These are phyloP conservation scores for Tinamus guttatus DNA, from an alignment of 2,113 vertebrate species.

Conservation along the genomic window DNA sequence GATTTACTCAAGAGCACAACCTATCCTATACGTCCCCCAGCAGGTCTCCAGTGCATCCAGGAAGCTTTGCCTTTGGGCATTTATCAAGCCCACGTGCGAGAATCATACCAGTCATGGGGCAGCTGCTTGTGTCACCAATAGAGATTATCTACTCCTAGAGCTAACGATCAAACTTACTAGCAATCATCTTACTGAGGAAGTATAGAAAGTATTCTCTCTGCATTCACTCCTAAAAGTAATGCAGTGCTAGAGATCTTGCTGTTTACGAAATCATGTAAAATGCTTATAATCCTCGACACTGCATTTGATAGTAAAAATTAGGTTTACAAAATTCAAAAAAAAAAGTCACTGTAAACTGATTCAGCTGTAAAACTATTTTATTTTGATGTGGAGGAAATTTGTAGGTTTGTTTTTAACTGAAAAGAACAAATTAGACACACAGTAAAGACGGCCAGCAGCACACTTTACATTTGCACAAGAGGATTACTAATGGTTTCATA, in stretches of 20 bases:
- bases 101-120: not conserved
- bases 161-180: not conserved
- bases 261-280: not conserved
- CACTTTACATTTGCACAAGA: not conserved
- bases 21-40: not conserved
- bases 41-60: not conserved
- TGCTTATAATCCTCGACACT: not conserved
- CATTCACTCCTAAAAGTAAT: not conserved
- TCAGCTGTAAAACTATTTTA: not conserved
- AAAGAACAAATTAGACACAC: not conserved
- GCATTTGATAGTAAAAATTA: not conserved
- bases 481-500: not conserved
- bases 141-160: not conserved
- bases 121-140: not conserved
- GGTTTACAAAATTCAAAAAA: not conserved
- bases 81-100: not conserved
- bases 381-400: no score
- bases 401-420: not conserved
- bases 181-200: not conserved
- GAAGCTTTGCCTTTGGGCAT: not conserved
- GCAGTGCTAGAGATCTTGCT: not conserved
- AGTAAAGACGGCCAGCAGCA: not conserved
- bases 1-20: not conserved
- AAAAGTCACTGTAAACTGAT: not conserved
- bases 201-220: not conserved